Evolutionary conservation across 64 coral and sea anemone genomes (phyloP).

Genomic region (Catalaphyllia jardinei): DNA sequence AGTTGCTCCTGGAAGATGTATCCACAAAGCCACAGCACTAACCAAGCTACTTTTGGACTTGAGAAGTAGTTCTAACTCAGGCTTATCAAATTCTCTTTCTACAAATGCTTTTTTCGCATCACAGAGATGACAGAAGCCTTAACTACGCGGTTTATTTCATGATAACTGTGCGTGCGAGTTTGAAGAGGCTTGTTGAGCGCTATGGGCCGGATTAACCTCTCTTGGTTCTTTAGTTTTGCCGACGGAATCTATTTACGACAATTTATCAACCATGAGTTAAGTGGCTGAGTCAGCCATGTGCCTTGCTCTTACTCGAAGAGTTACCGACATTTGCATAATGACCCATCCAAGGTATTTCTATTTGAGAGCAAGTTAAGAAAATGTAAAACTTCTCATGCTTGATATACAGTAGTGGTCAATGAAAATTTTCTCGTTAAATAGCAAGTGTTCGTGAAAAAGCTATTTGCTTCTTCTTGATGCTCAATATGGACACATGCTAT

Average conservation of each 20-base stretch:
- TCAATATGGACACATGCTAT: too few relatives aligned
- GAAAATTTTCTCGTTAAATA: not conserved
- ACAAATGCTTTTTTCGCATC: not conserved
- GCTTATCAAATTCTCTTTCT: not conserved
- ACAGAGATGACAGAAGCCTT: not conserved
- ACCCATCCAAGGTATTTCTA: not conserved
- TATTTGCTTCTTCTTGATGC: too few relatives aligned
- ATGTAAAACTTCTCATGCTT: not conserved
- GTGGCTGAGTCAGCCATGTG: not conserved
- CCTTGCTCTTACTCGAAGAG: not conserved
- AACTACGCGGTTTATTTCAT: not conserved
- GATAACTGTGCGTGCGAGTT: constrained; percentile 10
- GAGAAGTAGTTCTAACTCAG: not conserved
- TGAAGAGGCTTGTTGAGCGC: constrained; percentile 26
- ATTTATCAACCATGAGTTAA: constrained; percentile 47
- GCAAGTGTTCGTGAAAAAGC: too few relatives aligned
- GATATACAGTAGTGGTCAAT: not conserved
- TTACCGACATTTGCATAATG: too few relatives aligned
- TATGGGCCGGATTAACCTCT: constrained; percentile 27
- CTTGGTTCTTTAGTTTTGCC: constrained; percentile 24
- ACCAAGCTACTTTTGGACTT: not conserved
- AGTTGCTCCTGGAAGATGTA: not conserved
- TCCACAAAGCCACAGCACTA: not conserved
- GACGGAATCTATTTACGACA: constrained; percentile 35
- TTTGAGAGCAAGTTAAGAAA: not conserved